Percentiles rank a stretch among this genome's conserved stretches.
Evolutionary conservation across 2,797 vertebrate genomes (phyloP).

Genomic region (Pangasius krempfi): DNA sequence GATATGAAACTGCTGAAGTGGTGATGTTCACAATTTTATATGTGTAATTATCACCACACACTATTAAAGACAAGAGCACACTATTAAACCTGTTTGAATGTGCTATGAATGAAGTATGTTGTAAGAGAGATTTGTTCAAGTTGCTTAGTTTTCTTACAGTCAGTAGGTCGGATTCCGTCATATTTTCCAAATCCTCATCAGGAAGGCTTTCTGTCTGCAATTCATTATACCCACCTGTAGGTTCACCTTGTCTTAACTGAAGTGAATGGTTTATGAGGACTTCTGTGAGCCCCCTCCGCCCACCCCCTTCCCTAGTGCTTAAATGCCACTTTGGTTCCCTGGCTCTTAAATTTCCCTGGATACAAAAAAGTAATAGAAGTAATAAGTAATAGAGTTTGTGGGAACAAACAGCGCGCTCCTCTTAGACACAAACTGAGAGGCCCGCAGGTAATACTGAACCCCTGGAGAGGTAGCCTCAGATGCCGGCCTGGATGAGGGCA

Average conservation of each 20-base stretch:
- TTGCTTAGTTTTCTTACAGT: background rate
- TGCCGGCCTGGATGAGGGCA: slow-evolving; percentile 41
- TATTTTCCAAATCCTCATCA: slow-evolving; percentile 14
- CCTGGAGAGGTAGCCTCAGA: slow-evolving; percentile 43
- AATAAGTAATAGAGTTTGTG: slow-evolving; percentile 52
- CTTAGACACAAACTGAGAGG: slow-evolving; percentile 42
- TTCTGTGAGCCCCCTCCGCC: slow-evolving; percentile 5
- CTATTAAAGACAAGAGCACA: no score
- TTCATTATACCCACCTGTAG: slow-evolving; percentile 34
- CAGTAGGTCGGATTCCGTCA: background rate
- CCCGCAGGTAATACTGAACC: slow-evolving; percentile 44
- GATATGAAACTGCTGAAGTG: background rate
- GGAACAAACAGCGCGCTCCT: slow-evolving; percentile 47
- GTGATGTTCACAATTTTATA: background rate
- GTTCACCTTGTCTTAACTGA: slow-evolving; percentile 32
- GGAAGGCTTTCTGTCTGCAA: slow-evolving; percentile 19
- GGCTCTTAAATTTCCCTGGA: slow-evolving; percentile 51
- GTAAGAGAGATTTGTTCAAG: slow-evolving; percentile 18
- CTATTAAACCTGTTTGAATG: background rate
- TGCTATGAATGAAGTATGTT: background rate
- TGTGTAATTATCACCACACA: background rate
- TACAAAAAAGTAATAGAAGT: slow-evolving; percentile 49
- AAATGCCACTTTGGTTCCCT: slow-evolving; percentile 53
- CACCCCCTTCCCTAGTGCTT: slow-evolving; percentile 7
- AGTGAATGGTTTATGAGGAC: slow-evolving; percentile 38